Evolutionary conservation across 2,888 invertebrate genomes (phyloP).

Genomic region (Nasonovia ribisnigri): DNA sequence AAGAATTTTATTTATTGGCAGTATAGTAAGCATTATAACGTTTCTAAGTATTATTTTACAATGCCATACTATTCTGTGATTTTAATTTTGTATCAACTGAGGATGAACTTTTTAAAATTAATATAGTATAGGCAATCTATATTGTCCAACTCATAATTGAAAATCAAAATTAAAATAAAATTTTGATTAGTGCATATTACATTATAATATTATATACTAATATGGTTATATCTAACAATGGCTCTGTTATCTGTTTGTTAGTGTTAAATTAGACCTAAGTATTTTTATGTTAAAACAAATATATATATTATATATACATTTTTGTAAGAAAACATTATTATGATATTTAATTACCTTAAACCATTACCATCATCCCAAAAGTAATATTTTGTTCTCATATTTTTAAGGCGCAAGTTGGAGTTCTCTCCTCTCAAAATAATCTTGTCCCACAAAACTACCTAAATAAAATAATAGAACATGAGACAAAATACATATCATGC

Average conservation of each 20-base stretch:
- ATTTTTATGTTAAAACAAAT: conserved; percentile 39
- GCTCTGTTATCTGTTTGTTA: conserved; percentile 41
- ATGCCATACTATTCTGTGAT: not conserved
- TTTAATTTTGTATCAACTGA: not conserved
- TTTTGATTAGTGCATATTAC: not conserved
- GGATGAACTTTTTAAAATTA: not conserved
- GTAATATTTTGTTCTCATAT: conserved; percentile 97
- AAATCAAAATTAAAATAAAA: not conserved
- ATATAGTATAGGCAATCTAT: not conserved
- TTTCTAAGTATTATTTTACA: not conserved
- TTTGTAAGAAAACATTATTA: conserved; percentile 1
- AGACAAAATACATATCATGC: not conserved
- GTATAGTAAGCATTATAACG: not conserved
- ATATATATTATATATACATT: not conserved
- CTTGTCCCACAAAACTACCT: conserved; percentile 98
- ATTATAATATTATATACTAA: not conserved
- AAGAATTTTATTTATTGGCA: not conserved
- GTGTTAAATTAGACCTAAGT: conserved; percentile 34
- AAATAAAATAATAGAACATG: conserved; percentile 64
- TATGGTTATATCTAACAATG: not conserved
- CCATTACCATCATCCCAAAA: conserved; percentile 99
- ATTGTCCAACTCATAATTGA: not conserved
- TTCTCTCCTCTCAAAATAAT: conserved; percentile 95
- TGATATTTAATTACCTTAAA: conserved; percentile 80
- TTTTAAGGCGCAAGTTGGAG: conserved; percentile 91